A percentile compares a stretch with the other conserved stretches of the same genome.
phyloP scores from a whole-genome alignment of 2,797 vertebrate species.

The Bovichtus diacanthus region DNA sequence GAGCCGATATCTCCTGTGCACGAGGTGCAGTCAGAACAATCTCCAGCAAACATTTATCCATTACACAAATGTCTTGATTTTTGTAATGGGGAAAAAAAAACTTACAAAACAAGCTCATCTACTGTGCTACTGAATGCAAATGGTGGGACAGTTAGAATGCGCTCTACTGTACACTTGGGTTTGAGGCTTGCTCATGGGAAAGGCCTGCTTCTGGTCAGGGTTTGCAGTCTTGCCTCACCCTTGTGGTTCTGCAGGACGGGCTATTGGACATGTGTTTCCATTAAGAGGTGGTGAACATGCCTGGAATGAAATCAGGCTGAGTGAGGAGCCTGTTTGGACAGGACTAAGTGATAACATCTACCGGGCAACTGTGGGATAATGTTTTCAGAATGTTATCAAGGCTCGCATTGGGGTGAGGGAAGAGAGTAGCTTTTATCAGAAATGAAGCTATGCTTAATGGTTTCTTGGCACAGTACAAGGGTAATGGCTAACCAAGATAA shows the following conservation, averaged over 20 bases:
- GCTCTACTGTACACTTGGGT: neutral
- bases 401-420: conserved; percentile 37
- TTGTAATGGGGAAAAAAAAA: neutral
- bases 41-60: neutral
- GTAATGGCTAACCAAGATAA: conserved; percentile 24
- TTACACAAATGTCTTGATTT: conserved; percentile 16
- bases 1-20: conserved; percentile 14
- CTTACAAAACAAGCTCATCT: neutral
- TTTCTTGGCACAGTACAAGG: conserved; percentile 19
- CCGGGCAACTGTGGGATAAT: conserved; percentile 53
- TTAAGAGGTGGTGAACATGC: conserved; percentile 66
- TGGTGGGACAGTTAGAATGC: neutral
- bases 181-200: conserved; percentile 17
- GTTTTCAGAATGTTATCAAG: conserved; percentile 64
- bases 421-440: conserved; percentile 39
- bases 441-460: conserved; percentile 29
- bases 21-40: neutral
- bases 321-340: conserved; percentile 75
- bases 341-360: conserved; percentile 71
- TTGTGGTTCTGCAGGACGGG: conserved; percentile 48
- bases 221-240: conserved; percentile 24
- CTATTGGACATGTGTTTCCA: conserved; percentile 61
- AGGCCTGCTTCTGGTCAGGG: conserved; percentile 28
- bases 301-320: conserved; percentile 75
- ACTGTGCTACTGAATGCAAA: neutral